Conservation (phyloP, 2,113 vertebrate genomes). For the Stercorarius parasiticus region DNA sequence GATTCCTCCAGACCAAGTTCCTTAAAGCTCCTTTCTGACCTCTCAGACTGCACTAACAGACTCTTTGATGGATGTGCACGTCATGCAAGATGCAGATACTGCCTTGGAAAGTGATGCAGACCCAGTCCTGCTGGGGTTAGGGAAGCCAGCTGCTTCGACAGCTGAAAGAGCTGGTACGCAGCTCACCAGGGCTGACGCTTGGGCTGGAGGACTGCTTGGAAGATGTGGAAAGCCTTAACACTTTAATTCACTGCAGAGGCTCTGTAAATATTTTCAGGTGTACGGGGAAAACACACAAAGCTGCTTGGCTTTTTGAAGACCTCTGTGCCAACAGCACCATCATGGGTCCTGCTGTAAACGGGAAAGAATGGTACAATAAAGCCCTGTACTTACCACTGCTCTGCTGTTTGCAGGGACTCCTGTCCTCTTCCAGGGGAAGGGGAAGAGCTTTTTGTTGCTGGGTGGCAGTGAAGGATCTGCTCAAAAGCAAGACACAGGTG, state of each 20-base stretch:
- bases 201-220: neutral
- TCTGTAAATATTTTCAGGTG: neutral
- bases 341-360: fast-evolving
- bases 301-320: neutral
- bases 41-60: neutral
- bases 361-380: neutral
- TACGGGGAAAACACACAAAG: neutral
- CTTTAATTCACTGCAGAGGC: neutral
- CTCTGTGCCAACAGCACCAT: neutral
- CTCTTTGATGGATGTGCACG: neutral
- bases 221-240: neutral
- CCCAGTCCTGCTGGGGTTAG: neutral
- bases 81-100: neutral
- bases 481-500: neutral
- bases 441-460: neutral
- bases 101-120: neutral
- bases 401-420: neutral
- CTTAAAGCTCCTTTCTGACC: neutral
- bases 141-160: neutral
- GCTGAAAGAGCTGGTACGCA: neutral
- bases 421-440: neutral
- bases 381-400: neutral
- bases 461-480: neutral
- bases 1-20: fast-evolving
- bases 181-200: fast-evolving